Percentiles rank a stretch among this genome's conserved stretches.
Evolutionary conservation across 2,113 vertebrate genomes (phyloP).

Genomic region (Anhinga anhinga): DNA sequence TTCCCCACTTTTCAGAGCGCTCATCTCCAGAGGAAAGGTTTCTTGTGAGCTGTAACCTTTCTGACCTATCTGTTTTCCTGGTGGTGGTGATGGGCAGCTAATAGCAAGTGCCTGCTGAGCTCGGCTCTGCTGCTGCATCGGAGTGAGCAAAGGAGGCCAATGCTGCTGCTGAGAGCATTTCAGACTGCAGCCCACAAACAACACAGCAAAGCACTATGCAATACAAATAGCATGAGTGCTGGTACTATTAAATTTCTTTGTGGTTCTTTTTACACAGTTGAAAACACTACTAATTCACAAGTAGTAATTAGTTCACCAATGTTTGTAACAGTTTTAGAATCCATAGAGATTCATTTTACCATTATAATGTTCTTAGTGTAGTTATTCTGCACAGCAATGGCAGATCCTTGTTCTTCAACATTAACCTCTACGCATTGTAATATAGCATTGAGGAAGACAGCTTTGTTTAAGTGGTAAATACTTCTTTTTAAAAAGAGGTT

Average conservation of each 20-base stretch:
- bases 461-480: not conserved
- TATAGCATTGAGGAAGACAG: not conserved
- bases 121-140: not conserved
- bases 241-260: not conserved
- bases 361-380: not conserved
- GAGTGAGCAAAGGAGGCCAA: not conserved
- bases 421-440: not conserved
- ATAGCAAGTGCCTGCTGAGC: not conserved
- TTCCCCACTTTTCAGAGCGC: not conserved
- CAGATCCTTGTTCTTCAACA: not conserved
- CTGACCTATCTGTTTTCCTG: not conserved
- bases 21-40: not conserved
- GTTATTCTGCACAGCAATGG: not conserved
- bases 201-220: rapidly evolving
- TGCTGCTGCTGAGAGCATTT: not conserved
- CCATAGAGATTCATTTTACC: not conserved
- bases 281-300: not conserved
- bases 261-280: not conserved
- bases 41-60: not conserved
- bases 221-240: not conserved
- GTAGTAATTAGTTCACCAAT: not conserved
- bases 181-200: not conserved
- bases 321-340: not conserved
- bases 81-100: not conserved
- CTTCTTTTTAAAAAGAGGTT: not conserved